A percentile compares a stretch with the other conserved stretches of the same genome.
These are phyloP conservation scores for Cercocebus atys DNA, from an alignment of 2,113 vertebrate genomes.

Conservation along the genomic window DNA sequence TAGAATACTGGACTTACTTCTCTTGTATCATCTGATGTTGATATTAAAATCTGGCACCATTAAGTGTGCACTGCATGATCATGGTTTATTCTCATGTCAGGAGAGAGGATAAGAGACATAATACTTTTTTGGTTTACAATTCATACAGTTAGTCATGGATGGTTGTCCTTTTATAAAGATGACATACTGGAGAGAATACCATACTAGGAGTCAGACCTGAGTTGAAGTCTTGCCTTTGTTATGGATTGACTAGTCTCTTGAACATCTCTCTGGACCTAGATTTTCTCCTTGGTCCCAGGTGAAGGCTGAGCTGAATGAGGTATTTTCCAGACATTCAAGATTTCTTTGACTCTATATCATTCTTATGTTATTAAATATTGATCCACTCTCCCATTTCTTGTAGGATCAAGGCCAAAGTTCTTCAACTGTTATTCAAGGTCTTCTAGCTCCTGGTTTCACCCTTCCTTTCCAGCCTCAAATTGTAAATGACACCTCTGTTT, in stretches of 20 bases:
- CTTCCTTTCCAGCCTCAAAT: background rate
- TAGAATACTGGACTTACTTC: conserved; percentile 92
- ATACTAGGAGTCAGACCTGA: background rate
- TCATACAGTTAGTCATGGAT: background rate
- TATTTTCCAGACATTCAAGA: background rate
- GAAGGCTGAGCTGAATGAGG: background rate
- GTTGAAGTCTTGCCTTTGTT: background rate
- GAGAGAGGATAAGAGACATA: background rate
- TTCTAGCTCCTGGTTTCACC: background rate
- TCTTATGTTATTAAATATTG: background rate
- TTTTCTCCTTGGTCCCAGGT: background rate
- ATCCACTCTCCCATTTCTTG: background rate
- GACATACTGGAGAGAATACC: background rate
- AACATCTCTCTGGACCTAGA: background rate
- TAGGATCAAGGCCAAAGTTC: background rate
- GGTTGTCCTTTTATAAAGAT: background rate
- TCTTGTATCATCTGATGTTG: conserved; percentile 89
- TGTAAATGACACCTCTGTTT: background rate
- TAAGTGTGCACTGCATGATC: conserved; percentile 76
- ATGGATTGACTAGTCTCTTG: background rate
- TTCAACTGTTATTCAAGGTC: background rate
- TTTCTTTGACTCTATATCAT: background rate
- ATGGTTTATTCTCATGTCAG: background rate
- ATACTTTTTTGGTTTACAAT: background rate
- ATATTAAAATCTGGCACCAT: conserved; percentile 92